A percentile compares a stretch with the other conserved stretches of the same genome.
Evolutionary conservation across 2,797 vertebrate species (phyloP).

Genomic region (Myotis vivesi): DNA sequence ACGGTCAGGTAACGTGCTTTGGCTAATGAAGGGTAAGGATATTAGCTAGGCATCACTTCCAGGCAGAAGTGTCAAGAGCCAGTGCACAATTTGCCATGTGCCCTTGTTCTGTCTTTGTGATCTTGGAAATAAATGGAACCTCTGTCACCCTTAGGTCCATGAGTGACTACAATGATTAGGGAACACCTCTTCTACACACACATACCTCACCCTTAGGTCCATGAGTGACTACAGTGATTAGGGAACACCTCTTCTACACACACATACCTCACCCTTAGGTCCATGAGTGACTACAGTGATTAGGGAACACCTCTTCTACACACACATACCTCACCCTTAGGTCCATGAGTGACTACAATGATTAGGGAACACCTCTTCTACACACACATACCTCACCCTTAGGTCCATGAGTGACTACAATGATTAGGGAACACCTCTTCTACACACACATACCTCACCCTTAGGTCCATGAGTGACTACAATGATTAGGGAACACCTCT

Average conservation of each 20-base stretch:
- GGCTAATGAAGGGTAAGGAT: background rate
- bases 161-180: background rate
- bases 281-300: too few species aligned
- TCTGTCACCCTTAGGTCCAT: background rate
- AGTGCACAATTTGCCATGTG: background rate
- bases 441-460: too few species aligned
- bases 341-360: too few species aligned
- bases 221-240: background rate
- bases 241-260: background rate
- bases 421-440: too few species aligned
- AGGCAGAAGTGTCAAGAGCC: background rate
- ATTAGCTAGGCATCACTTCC: background rate
- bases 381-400: too few species aligned
- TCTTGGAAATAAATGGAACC: background rate
- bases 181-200: background rate
- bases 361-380: too few species aligned
- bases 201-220: background rate
- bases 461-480: too few species aligned
- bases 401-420: too few species aligned
- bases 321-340: too few species aligned
- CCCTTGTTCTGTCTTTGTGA: background rate
- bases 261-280: too few species aligned
- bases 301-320: too few species aligned
- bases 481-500: too few species aligned
- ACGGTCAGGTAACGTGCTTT: background rate